Percentiles rank a stretch among this genome's conserved stretches.
Conservation (phyloP, 1,140 invertebrate species). For the Hyles vespertilio region DNA sequence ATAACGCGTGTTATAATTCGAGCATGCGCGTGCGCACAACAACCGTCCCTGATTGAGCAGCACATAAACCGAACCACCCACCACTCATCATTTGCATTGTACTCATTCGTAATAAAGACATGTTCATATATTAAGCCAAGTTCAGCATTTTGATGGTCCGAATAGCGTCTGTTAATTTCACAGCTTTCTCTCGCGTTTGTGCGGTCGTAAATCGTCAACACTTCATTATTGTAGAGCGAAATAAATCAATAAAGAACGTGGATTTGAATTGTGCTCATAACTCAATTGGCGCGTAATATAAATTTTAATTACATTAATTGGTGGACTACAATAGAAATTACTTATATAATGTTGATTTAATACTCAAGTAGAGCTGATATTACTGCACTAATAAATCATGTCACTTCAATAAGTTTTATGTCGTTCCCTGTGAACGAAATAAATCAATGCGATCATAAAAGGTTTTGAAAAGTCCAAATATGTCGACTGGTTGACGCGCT, state of each 20-base stretch:
- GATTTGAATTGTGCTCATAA: conserved; percentile 42
- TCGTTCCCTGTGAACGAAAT: no score
- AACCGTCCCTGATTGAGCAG: conserved; percentile 57
- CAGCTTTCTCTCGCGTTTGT: conserved; percentile 7
- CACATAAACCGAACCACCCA: conserved; percentile 57
- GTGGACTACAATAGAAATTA: conserved; percentile 46
- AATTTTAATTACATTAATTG: conserved; percentile 64
- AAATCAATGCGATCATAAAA: no score
- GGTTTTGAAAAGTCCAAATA: no score
- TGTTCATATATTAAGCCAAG: neutral
- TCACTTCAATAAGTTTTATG: no score
- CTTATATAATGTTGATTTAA: conserved; percentile 43
- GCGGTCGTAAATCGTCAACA: conserved; percentile 5
- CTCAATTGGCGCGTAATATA: conserved; percentile 53
- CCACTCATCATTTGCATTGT: conserved; percentile 45
- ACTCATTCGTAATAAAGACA: conserved; percentile 21
- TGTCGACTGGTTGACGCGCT: no score
- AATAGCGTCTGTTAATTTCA: conserved; percentile 1
- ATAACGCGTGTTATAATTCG: conserved; percentile 49
- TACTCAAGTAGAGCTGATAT: conserved; percentile 5
- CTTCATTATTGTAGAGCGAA: conserved; percentile 16
- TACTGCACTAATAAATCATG: no score
- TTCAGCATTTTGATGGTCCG: conserved; percentile 13
- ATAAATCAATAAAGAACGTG: conserved; percentile 53
- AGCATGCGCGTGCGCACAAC: conserved; percentile 56